Evolutionary conservation across 2,797 vertebrate species (phyloP), one percentile per base, ranked within the genome.

Genomic region (Channa striata): DNA sequence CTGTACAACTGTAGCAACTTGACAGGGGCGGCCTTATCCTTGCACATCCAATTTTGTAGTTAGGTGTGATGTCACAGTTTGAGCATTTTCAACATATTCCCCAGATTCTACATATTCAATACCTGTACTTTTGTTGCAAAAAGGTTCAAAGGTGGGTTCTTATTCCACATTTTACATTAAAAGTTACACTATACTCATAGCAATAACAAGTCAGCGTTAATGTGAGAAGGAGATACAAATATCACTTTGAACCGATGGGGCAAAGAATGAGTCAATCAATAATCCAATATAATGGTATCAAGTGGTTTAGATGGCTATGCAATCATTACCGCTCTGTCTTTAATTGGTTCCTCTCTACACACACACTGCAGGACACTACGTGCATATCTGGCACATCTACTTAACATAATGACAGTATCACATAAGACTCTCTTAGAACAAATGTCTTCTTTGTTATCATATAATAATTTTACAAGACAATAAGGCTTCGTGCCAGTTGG

Each of bases 371-470:
- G 11, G 39, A 58, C 44, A 67, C 44, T 39, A 21, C 51, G 37
- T 50, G 23, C 37, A 72, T 49, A 73, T 60, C 72, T 21, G 6
- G 17, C 72, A 20, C 56, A 75, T 75, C 37, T 54, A 59, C 79
- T 82, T 68, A 67, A 53, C 19, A 25, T 44, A 44, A 65, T 71
- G 56, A 66, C 48, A 63, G 66, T 33, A 39, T 63, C 61, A 65
- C 64, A 51, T 8, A 56, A 19, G 48, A 34, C 25, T 21, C 52
- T 47, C 39, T 40, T 9, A 51, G 49, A 83, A 60, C 30, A 76
- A 81, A 59, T 63, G 37, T 51, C 25, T 72, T n/a, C 25, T 50
- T 59, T 62, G 43, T 65, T 69, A 64, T 77, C 23, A 19, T 54
- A 53, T 43, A 49, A 74, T 62, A 52, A 44, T 65, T 51, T 46